phyloP scores from a whole-genome alignment of 1,140 invertebrate genomes.

The Stegodyphus mimosarum region DNA sequence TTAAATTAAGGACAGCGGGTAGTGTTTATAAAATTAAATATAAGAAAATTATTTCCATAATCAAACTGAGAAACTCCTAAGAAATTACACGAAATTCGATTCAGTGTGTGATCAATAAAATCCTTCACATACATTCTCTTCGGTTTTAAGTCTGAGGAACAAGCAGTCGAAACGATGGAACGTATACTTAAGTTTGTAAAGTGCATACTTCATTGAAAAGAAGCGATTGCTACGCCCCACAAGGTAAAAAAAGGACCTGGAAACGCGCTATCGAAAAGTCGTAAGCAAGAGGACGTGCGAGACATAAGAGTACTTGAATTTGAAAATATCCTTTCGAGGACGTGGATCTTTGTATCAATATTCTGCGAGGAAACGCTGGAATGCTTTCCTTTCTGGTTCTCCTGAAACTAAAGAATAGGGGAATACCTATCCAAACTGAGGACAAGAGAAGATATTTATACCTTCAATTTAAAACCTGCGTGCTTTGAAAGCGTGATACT shows the following conservation, averaged over 20 bases:
- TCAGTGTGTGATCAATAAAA: too few species aligned
- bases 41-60: too few species aligned
- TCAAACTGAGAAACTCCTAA: too few species aligned
- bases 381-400: neutral
- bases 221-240: too few species aligned
- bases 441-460: constrained; percentile 28
- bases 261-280: constrained; percentile 13
- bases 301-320: constrained; percentile 39
- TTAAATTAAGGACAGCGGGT: too few species aligned
- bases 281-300: constrained; percentile 25
- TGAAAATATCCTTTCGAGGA: constrained; percentile 11
- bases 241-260: neutral
- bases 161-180: too few species aligned
- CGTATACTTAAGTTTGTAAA: too few species aligned
- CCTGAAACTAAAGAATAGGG: constrained; percentile 11
- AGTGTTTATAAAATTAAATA: too few species aligned
- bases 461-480: constrained; percentile 48
- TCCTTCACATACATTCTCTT: too few species aligned
- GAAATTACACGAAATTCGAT: too few species aligned
- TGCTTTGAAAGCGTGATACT: constrained; percentile 45
- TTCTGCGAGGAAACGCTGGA: constrained; percentile 7
- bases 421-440: constrained; percentile 1
- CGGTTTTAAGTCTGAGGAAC: too few species aligned
- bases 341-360: constrained; percentile 14
- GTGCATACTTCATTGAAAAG: too few species aligned